These are phyloP conservation scores for Rhynchotus rufescens DNA, from an alignment of 2,797 vertebrate species.

Conservation along the genomic window DNA sequence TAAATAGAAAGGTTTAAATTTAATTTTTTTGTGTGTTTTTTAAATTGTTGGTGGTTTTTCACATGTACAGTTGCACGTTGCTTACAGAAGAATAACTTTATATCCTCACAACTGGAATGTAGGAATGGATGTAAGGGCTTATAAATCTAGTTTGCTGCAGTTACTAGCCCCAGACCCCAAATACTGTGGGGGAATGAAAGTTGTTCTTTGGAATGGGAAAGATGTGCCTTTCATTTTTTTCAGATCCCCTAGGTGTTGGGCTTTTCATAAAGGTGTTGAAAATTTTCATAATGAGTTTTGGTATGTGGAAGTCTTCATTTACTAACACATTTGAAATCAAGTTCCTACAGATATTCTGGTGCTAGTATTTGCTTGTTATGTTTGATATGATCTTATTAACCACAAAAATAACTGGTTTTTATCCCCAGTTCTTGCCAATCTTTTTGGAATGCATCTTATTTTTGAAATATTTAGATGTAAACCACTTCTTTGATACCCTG, in stretches of 20 bases:
- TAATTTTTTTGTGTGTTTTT: neutral
- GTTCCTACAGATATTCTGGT: neutral
- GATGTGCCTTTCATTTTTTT: neutral
- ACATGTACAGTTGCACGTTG: neutral
- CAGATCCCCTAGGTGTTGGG: neutral
- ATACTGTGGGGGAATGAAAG: neutral
- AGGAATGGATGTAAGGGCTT: neutral
- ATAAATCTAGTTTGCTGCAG: neutral
- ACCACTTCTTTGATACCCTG: neutral
- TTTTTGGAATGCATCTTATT: neutral
- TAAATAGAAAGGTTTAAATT: constrained; percentile 39
- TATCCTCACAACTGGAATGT: neutral
- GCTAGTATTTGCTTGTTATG: neutral
- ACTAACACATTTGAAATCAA: neutral
- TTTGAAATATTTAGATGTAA: neutral
- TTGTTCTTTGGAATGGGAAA: neutral
- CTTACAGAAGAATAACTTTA: neutral
- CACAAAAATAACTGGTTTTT: neutral
- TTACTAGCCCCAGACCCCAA: neutral
- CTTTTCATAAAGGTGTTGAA: neutral
- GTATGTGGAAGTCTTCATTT: neutral
- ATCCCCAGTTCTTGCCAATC: neutral
- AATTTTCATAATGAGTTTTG: neutral
- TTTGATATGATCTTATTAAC: neutral
- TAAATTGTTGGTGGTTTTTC: neutral